A percentile compares a stretch with the other conserved stretches of the same genome.
Conservation (phyloP, 2,888 invertebrate species). For the Coenonympha glycerion region DNA sequence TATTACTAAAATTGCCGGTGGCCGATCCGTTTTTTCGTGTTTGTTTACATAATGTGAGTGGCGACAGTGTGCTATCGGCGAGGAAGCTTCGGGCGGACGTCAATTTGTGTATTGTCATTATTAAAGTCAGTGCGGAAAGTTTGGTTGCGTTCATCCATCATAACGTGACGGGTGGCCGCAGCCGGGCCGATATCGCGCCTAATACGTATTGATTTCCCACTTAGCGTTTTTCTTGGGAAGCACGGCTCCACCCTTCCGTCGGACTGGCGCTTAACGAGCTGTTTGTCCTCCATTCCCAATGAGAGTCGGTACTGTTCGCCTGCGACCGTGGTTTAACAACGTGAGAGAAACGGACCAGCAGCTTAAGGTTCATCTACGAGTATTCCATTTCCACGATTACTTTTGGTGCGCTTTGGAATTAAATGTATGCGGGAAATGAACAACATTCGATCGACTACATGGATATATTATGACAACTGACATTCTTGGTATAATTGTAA, state of each 20-base stretch:
- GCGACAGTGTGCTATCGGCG: conserved; percentile 62
- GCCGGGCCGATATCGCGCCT: conserved; percentile 74
- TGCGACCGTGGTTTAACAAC: conserved; percentile 15
- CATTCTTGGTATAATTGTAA: too few relatives aligned
- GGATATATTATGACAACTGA: too few relatives aligned
- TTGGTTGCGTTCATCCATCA: conserved; percentile 74
- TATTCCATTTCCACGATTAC: too few relatives aligned
- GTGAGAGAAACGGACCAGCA: neutral
- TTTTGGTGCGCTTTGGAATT: too few relatives aligned
- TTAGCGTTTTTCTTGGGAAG: conserved; percentile 74
- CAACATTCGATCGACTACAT: too few relatives aligned
- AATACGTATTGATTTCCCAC: conserved; percentile 77
- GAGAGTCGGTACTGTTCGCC: conserved; percentile 32
- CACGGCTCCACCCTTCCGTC: conserved; percentile 73
- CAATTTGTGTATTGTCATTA: conserved; percentile 77
- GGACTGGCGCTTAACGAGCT: conserved; percentile 68
- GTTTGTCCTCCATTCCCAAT: conserved; percentile 70
- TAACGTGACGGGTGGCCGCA: conserved; percentile 68
- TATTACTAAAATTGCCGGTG: conserved; percentile 71
- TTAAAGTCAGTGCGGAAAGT: conserved; percentile 69
- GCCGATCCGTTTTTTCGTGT: conserved; percentile 61
- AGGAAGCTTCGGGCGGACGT: conserved; percentile 67
- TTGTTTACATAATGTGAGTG: conserved; percentile 74
- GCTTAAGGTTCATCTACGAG: neutral
- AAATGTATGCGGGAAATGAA: too few relatives aligned